Evolutionary conservation across 2,797 vertebrate species (phyloP), one percentile per base, ranked within the genome.

Genomic region (Siniperca scherzeri): DNA sequence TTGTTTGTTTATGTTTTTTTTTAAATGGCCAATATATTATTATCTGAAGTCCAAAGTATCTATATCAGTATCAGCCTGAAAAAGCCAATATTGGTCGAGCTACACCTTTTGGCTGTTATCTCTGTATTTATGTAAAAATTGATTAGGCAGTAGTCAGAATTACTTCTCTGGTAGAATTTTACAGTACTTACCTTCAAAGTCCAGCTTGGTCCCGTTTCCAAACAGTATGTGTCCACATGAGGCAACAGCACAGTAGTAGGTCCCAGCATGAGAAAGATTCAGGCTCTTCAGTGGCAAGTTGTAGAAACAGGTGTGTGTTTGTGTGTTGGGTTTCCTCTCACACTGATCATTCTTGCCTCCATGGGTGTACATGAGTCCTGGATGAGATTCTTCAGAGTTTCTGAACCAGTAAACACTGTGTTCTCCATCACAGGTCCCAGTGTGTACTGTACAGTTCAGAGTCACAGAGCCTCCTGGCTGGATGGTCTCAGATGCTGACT

Each of bases 171-270:
- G 0, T 10, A n/a, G 10, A 62, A 11, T 14, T 8, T 38, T 21
- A 17, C 7, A 21, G 4, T 6, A 59, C 27, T 81, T 46, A 90
- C 88, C n/a, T 1, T 50, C 0, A 3, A 73, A 8, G 3, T 86
- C 40, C 10, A 81, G 17, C 21, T 62, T 77, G 0, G 80, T 85
- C 44, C 48, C 40, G 0, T 90, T 36, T 52, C 86, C 88, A 81
- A 92, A 87, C 52, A 93, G 14, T 2, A 92, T 87, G 40, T 90
- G 70, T 61, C 89, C 88, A 84, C 93, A 93, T 5, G 77, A 77
- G 44, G 62, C 86, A n/a, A 93, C 81, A 59, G 93, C 80, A 71
- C 93, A 93, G 82, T 87, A 87, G 75, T 91, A 87, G 17, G 55
- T 87, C 13, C 70, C 91, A 70, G 66, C 52, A 33, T 81, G 60